Percentiles rank a stretch among this genome's conserved stretches.
Conservation (phyloP, 2,797 vertebrate genomes). For the Xiphophorus birchmanni region DNA sequence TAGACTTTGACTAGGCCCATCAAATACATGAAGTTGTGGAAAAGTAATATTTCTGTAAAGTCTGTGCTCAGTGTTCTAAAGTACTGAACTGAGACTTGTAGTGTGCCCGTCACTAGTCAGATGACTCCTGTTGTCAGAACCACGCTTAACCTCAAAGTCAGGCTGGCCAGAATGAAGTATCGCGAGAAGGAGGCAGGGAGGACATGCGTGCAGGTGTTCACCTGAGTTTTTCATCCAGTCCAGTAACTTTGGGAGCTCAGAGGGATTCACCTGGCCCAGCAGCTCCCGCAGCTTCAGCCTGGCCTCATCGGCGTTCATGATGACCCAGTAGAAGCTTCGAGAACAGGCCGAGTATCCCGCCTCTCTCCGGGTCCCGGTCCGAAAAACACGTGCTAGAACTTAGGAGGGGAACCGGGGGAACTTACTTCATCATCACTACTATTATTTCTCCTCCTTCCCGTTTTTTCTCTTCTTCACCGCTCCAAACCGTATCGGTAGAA, state of each 20-base stretch:
- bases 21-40: neutral
- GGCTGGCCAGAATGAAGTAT: neutral
- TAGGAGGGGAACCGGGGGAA: neutral
- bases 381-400: neutral
- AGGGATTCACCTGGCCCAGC: conserved; percentile 56
- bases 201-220: conserved; percentile 32
- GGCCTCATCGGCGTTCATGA: conserved; percentile 69
- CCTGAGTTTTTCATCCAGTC: conserved; percentile 77
- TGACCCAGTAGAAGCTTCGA: too few relatives aligned
- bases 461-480: neutral
- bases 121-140: neutral
- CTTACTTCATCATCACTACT: neutral
- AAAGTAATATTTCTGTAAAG: neutral
- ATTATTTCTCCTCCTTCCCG: neutral
- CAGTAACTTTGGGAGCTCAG: conserved; percentile 65
- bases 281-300: conserved; percentile 64
- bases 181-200: too few relatives aligned
- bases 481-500: neutral
- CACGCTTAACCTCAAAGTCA: neutral
- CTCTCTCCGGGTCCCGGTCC: neutral
- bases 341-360: neutral
- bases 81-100: neutral
- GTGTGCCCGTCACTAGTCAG: neutral
- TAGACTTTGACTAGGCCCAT: neutral
- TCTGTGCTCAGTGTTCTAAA: neutral